phyloP scores from a whole-genome alignment of 2,888 invertebrate genomes.

The Drosophila basisetae region DNA sequence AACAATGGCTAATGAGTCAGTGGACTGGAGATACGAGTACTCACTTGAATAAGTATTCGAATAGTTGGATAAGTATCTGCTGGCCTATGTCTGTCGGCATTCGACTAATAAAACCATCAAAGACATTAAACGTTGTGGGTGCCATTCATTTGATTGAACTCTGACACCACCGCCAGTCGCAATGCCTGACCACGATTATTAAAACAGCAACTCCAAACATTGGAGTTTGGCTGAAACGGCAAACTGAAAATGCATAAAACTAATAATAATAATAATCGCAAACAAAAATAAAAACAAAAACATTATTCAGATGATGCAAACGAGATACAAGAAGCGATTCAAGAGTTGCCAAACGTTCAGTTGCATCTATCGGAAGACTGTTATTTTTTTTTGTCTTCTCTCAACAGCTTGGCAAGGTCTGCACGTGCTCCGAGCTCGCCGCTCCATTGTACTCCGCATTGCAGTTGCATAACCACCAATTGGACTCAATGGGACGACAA shows the following conservation, averaged over 20 bases:
- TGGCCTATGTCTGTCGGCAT: conserved; percentile 67
- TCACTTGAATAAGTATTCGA: conserved; percentile 29
- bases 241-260: conserved; percentile 39
- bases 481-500: conserved; percentile 69
- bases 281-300: conserved; percentile 49
- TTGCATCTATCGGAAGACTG: conserved; percentile 34
- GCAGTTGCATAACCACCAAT: conserved; percentile 63
- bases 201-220: conserved; percentile 38
- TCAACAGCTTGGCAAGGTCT: conserved; percentile 61
- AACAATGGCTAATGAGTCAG: conserved; percentile 77
- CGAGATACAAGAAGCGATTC: conserved; percentile 64
- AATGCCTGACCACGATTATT: conserved; percentile 55
- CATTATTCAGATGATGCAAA: conserved; percentile 67
- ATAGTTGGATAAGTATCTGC: conserved; percentile 39
- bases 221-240: conserved; percentile 26
- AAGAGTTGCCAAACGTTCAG: conserved; percentile 53
- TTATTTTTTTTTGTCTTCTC: conserved; percentile 9
- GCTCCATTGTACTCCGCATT: conserved; percentile 60
- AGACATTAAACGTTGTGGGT: conserved; percentile 79
- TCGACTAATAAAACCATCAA: conserved; percentile 79
- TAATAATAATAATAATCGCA: conserved; percentile 72
- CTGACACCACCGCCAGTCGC: conserved; percentile 57
- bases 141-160: conserved; percentile 81
- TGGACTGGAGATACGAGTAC: conserved; percentile 41
- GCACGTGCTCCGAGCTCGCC: conserved; percentile 62